Conservation (phyloP, 2,113 vertebrate species). For the Mormoops blainvillei region DNA sequence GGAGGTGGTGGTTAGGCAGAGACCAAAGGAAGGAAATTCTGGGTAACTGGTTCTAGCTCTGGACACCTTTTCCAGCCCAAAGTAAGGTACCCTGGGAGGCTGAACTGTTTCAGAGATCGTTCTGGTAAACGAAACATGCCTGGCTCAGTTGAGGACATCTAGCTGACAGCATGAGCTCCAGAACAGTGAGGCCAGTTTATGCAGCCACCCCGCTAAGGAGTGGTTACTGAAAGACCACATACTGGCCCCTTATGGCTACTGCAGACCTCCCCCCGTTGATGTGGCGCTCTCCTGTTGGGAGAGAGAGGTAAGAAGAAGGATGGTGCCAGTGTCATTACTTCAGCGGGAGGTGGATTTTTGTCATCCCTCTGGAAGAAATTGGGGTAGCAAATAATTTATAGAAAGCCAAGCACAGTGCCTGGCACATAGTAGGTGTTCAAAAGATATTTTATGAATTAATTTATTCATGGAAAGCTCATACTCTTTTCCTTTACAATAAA, state of each 20-base stretch:
- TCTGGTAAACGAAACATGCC: not conserved
- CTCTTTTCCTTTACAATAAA: not conserved
- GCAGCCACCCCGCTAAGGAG: not conserved
- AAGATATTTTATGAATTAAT: not conserved
- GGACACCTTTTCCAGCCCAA: not conserved
- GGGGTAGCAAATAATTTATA: not conserved
- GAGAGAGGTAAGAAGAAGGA: not conserved
- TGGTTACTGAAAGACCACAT: not conserved
- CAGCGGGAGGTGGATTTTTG: not conserved
- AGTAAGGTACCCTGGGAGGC: not conserved
- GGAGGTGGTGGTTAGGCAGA: not conserved
- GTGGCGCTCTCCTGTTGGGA: not conserved
- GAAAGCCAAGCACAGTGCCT: not conserved
- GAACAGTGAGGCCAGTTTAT: not conserved
- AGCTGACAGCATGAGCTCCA: not conserved
- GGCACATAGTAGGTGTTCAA: not conserved
- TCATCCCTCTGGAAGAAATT: not conserved
- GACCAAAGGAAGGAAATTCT: not conserved
- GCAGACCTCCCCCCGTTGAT: not conserved
- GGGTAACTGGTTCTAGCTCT: not conserved
- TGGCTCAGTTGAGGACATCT: not conserved
- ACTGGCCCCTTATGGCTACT: not conserved
- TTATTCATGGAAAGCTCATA: not conserved
- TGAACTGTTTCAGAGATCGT: not conserved
- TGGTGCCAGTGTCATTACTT: not conserved